Evolutionary conservation across 2,888 invertebrate genomes (phyloP).

Genomic region (Acanthopleura granulata): DNA sequence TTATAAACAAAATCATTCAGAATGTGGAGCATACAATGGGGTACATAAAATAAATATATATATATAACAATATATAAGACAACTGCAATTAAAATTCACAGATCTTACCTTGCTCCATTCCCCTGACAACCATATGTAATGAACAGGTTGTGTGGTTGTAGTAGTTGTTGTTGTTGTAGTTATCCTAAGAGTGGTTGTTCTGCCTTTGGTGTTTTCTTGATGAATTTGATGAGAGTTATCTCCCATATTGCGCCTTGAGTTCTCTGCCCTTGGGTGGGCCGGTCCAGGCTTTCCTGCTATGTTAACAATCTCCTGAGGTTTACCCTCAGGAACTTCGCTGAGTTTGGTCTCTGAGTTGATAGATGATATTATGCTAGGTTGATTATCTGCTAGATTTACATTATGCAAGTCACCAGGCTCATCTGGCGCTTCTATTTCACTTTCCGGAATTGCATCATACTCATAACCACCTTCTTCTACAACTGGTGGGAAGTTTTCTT

Average conservation of each 20-base stretch:
- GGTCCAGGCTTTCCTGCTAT: slow-evolving; percentile 1
- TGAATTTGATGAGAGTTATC: not conserved
- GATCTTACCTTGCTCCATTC: slow-evolving; percentile 16
- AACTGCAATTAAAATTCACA: too few relatives aligned
- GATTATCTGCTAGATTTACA: not conserved
- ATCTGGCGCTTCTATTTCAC: not conserved
- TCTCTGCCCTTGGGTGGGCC: not conserved
- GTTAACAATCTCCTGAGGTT: not conserved
- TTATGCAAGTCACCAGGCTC: not conserved
- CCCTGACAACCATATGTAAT: slow-evolving; percentile 1
- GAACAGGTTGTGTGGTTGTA: not conserved
- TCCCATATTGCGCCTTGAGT: slow-evolving; percentile 3
- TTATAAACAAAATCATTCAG: too few relatives aligned
- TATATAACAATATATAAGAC: too few relatives aligned
- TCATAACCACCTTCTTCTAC: slow-evolving; percentile 20
- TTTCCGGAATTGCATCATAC: not conserved
- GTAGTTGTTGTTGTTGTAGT: slow-evolving; percentile 20
- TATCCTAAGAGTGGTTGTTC: not conserved
- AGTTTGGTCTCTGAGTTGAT: not conserved
- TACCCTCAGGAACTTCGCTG: not conserved
- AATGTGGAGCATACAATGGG: too few relatives aligned
- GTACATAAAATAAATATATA: too few relatives aligned
- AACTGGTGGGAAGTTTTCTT: not conserved
- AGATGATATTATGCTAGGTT: slow-evolving; percentile 12
- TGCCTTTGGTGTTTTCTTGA: not conserved